A percentile compares a stretch with the other conserved stretches of the same genome.
phyloP scores from a whole-genome alignment of 2,797 vertebrate genomes.

The Kryptopterus vitreolus region DNA sequence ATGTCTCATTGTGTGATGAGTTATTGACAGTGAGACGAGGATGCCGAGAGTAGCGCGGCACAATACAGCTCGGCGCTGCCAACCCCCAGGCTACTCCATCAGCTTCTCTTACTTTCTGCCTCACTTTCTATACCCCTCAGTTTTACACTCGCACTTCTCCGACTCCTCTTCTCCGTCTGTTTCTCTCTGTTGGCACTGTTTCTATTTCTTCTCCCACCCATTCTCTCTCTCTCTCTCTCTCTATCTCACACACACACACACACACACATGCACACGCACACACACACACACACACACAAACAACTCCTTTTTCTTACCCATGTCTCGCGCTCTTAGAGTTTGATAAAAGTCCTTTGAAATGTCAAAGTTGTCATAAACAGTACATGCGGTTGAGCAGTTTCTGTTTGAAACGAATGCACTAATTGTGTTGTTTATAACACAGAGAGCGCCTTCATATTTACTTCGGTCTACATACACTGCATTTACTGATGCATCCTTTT shows the following conservation, averaged over 20 bases:
- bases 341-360: conserved; percentile 52
- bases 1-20: conserved; percentile 56
- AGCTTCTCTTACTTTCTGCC: conserved; percentile 27
- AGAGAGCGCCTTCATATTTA: neutral
- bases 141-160: conserved; percentile 36
- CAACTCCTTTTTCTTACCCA: conserved; percentile 31
- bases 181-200: conserved; percentile 4
- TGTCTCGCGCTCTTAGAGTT: conserved; percentile 29
- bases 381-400: conserved; percentile 34
- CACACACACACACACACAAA: neutral
- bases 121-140: conserved; percentile 19
- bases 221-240: conserved; percentile 11
- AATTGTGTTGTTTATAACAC: conserved; percentile 44
- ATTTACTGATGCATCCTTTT: neutral
- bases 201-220: neutral
- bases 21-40: conserved; percentile 53
- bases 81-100: conserved; percentile 40
- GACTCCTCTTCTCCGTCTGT: conserved; percentile 18
- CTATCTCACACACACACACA: neutral
- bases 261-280: too few relatives aligned
- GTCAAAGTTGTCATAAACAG: conserved; percentile 56
- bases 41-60: conserved; percentile 37
- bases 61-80: conserved; percentile 18
- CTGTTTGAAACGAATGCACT: conserved; percentile 50
- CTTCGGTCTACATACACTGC: neutral